phyloP scores from a whole-genome alignment of 2,888 invertebrate species.

The Candidula unifasciata region DNA sequence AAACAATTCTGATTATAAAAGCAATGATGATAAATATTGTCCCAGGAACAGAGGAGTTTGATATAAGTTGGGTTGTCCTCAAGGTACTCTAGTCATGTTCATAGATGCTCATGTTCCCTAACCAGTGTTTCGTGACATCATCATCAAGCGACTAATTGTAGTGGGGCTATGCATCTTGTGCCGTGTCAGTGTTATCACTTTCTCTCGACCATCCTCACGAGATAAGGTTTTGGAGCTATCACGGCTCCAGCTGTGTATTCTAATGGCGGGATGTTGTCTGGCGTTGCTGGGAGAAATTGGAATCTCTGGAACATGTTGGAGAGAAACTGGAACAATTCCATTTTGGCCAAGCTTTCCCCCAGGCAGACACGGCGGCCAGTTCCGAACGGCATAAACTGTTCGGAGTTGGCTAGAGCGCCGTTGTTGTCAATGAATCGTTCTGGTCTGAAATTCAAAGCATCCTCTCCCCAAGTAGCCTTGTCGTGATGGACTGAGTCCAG shows the following conservation, averaged over 20 bases:
- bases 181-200: too few species aligned
- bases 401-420: background rate
- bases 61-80: too few species aligned
- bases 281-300: background rate
- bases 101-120: too few species aligned
- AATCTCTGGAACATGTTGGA: background rate
- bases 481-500: background rate
- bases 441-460: background rate
- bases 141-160: too few species aligned
- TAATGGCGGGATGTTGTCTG: background rate
- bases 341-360: background rate
- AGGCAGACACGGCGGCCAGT: background rate
- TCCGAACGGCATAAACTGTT: background rate
- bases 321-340: background rate
- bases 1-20: too few species aligned
- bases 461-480: background rate
- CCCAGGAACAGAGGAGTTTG: too few species aligned
- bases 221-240: background rate
- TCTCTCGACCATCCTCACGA: background rate
- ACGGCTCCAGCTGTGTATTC: background rate
- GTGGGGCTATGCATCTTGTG: too few species aligned
- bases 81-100: too few species aligned
- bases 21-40: too few species aligned
- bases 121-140: too few species aligned
- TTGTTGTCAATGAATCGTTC: background rate